phyloP scores from a whole-genome alignment of 2,888 invertebrate species.

The Coremacera marginata region DNA sequence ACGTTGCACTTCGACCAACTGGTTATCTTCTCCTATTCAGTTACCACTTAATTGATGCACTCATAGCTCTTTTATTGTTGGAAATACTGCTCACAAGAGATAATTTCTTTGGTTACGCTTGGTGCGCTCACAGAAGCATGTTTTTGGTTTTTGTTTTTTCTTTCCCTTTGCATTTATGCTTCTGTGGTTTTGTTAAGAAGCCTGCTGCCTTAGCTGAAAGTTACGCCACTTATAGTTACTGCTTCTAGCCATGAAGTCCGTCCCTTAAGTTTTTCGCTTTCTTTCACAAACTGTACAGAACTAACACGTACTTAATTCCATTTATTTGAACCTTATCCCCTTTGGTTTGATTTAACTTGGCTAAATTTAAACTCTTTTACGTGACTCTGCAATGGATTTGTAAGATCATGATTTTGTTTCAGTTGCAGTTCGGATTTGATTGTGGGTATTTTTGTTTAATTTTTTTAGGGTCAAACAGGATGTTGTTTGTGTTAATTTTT shows the following conservation, averaged over 20 bases:
- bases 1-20: background rate
- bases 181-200: background rate
- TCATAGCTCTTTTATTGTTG: background rate
- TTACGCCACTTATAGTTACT: background rate
- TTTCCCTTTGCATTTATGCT: background rate
- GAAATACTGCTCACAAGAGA: background rate
- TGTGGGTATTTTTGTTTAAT: too few species aligned
- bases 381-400: too few species aligned
- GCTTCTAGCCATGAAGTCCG: background rate
- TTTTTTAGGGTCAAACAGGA: too few species aligned
- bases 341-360: too few species aligned
- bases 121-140: background rate
- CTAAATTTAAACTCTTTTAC: too few species aligned
- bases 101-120: slow-evolving; percentile 27
- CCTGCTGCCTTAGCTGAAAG: background rate
- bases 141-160: background rate
- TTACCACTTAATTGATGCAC: slow-evolving; percentile 2
- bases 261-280: background rate
- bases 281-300: too few species aligned
- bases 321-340: too few species aligned
- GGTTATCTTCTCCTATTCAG: background rate
- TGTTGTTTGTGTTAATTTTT: too few species aligned
- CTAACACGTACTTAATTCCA: too few species aligned
- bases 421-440: too few species aligned
- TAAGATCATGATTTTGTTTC: too few species aligned